These are phyloP conservation scores for Distichodus sexfasciatus DNA, from an alignment of 2,797 vertebrate species.

Conservation along the genomic window DNA sequence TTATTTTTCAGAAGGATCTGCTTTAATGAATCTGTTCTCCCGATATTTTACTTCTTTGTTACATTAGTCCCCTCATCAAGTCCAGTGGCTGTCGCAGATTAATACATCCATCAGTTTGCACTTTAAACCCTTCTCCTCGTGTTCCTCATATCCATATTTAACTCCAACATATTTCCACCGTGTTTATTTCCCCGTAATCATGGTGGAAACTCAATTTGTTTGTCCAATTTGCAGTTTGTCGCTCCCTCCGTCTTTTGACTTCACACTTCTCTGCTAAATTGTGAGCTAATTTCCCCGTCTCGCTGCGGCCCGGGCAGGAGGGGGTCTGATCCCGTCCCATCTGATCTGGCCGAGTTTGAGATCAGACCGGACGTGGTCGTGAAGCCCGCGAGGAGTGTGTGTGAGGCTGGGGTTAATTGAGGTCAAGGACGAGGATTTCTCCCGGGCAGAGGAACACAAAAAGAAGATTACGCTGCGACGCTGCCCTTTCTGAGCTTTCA, in stretches of 20 bases:
- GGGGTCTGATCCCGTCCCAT: too few relatives aligned
- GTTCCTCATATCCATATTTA: too few relatives aligned
- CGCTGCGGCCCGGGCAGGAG: slow-evolving; percentile 30
- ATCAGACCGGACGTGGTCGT: slow-evolving; percentile 32
- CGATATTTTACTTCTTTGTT: too few relatives aligned
- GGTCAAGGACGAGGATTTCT: slow-evolving; percentile 58
- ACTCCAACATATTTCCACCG: too few relatives aligned
- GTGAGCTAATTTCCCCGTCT: slow-evolving; percentile 41
- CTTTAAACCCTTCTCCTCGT: too few relatives aligned
- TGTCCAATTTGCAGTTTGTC: slow-evolving; percentile 24
- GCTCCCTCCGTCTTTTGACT: slow-evolving; percentile 9
- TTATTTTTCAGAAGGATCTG: too few relatives aligned
- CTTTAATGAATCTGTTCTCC: too few relatives aligned
- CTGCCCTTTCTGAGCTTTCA: slow-evolving; percentile 47
- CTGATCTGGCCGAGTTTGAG: slow-evolving; percentile 35
- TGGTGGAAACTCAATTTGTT: neutral
- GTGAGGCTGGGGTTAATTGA: slow-evolving; percentile 57
- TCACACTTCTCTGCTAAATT: slow-evolving; percentile 21
- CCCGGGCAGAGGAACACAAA: slow-evolving; percentile 50
- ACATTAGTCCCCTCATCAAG: too few relatives aligned
- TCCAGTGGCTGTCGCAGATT: too few relatives aligned
- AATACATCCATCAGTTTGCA: neutral
- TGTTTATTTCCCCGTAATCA: too few relatives aligned
- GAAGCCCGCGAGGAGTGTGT: slow-evolving; percentile 36
- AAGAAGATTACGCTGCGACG: slow-evolving; percentile 65